Evolutionary conservation across 1,140 invertebrate genomes (phyloP).

Genomic region (Pogonomyrmex californicus): DNA sequence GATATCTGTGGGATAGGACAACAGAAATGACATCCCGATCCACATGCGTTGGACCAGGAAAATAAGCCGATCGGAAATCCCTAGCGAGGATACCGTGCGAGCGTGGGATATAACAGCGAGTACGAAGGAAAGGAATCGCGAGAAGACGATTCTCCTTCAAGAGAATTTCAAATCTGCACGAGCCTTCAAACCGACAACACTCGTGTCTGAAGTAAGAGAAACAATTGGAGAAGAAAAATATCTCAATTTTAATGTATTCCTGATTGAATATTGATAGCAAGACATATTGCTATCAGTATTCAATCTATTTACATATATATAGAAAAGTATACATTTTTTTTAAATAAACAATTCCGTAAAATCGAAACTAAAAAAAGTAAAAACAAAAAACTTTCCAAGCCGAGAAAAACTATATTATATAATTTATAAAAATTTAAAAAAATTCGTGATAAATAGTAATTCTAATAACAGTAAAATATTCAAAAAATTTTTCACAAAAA

Average conservation of each 20-base stretch:
- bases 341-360: background rate
- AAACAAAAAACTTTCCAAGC: background rate
- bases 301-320: constrained; percentile 1
- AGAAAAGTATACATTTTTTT: background rate
- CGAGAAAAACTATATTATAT: background rate
- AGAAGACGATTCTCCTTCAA: constrained; percentile 7
- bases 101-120: constrained; percentile 20
- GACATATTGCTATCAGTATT: background rate
- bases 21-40: constrained; percentile 34
- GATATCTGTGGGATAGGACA: constrained; percentile 12
- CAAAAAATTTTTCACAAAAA: background rate
- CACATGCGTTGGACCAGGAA: constrained; percentile 34
- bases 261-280: too few relatives aligned
- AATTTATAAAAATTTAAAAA: background rate
- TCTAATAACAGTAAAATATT: constrained; percentile 9
- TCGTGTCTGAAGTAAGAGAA: constrained; percentile 53
- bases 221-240: constrained; percentile 65
- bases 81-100: constrained; percentile 33
- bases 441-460: background rate
- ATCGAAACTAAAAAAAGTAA: background rate
- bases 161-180: constrained; percentile 67
- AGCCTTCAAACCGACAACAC: constrained; percentile 37
- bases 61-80: constrained; percentile 61
- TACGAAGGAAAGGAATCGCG: constrained; percentile 32
- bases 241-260: background rate